Conservation (phyloP, 2,113 vertebrate species). For the Caloenas nicobarica region DNA sequence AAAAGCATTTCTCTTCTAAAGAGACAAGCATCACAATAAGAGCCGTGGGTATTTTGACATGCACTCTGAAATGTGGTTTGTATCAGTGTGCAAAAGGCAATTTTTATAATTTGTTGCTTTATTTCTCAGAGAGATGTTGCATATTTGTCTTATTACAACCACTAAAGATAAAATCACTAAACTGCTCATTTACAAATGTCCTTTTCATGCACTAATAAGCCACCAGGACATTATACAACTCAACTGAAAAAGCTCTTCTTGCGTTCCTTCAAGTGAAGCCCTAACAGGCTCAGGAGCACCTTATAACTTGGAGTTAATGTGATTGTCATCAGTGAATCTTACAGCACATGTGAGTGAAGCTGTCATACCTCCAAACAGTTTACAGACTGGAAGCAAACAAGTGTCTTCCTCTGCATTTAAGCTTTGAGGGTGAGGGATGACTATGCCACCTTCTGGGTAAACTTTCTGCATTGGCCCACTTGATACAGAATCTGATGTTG, state of each 20-base stretch:
- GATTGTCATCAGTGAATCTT: background rate
- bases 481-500: background rate
- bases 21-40: background rate
- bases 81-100: background rate
- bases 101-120: background rate
- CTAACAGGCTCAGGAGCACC: background rate
- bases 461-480: fast-evolving
- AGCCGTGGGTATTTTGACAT: background rate
- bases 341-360: background rate
- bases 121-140: background rate
- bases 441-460: fast-evolving
- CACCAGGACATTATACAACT: background rate
- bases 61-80: background rate
- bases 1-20: background rate
- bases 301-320: background rate
- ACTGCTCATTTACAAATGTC: fast-evolving
- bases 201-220: background rate
- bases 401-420: background rate
- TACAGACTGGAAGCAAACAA: background rate
- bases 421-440: background rate
- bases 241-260: background rate
- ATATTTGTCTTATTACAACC: background rate
- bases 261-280: background rate
- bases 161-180: background rate
- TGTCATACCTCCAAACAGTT: background rate